Conservation (phyloP, 1,140 invertebrate species). For the Diprion similis region DNA sequence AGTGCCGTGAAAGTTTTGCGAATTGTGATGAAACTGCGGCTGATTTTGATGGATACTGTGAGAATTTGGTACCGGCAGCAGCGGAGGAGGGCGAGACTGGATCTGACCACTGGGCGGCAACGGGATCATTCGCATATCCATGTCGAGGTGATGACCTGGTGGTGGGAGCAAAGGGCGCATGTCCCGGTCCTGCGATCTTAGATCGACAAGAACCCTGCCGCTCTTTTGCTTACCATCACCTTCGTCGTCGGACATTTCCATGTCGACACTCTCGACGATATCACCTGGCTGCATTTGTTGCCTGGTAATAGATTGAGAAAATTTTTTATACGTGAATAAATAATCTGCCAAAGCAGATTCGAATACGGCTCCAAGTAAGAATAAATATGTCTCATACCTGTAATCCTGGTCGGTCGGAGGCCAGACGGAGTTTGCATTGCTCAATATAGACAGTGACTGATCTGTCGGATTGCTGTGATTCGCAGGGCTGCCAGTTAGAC, state of each 20-base stretch:
- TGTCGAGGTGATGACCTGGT: constrained; percentile 40
- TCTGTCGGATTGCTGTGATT: constrained; percentile 50
- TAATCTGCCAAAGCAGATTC: constrained; percentile 26
- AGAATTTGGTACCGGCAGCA: constrained; percentile 43
- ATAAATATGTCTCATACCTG: constrained; percentile 40
- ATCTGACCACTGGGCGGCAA: constrained; percentile 37
- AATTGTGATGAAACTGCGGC: constrained; percentile 27
- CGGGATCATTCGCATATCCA: constrained; percentile 58
- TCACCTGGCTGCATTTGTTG: constrained; percentile 62
- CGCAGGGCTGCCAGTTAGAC: constrained; percentile 75
- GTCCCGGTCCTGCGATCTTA: constrained; percentile 55
- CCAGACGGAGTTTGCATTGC: constrained; percentile 48
- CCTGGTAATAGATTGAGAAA: constrained; percentile 34
- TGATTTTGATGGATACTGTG: constrained; percentile 29
- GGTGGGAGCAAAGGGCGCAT: constrained; percentile 38
- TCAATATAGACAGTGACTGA: constrained; percentile 28
- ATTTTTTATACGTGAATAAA: neutral
- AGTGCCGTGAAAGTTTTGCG: constrained; percentile 43
- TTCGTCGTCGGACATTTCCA: constrained; percentile 79
- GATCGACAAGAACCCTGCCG: constrained; percentile 51
- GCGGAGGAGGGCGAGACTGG: constrained; percentile 41
- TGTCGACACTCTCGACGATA: constrained; percentile 72
- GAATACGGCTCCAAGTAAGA: constrained; percentile 13
- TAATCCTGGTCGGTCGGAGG: constrained; percentile 57
- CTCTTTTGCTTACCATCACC: constrained; percentile 52